Evolutionary conservation across 2,888 invertebrate genomes (phyloP), one percentile per base, ranked within the genome.

Genomic region (Hanleya hanleyi): DNA sequence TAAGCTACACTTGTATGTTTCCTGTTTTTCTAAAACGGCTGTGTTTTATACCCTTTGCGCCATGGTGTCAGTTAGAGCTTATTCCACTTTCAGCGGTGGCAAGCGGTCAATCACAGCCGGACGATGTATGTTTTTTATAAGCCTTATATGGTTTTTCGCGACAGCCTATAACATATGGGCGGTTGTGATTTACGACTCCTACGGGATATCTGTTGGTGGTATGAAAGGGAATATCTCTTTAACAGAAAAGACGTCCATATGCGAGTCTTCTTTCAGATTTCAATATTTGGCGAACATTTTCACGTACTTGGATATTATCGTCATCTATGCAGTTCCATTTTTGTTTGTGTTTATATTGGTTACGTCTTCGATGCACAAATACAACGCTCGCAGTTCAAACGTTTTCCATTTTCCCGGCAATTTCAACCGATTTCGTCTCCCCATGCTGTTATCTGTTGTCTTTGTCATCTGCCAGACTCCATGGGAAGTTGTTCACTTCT

Each of bases 141-240:
- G 84, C 68, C 74, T 88, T 15, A 80, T 86, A 15, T 88, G 88
- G 87, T 88, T 88, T 77, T 88, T 87, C 72, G 83, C 86, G 0
- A 81, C 86, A 0, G 84, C 88, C 7, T 88, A 85, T 72, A 88
- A 87, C 74, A 82, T 88, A 29, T 88, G 88, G 88, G 78, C 84
- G 33, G 81, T 85, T 29, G 84, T 86, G 6, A 78, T 86, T 38
- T 86, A 83, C 69, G 81, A 81, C 26, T 67, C 77, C 5, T 70
- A 77, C 22, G 47, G 69, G 7, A 61, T 75, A 18, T 65, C 71
- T 12, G 49, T 70, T 3, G 37, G 70, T 36, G 6, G 36, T 7
- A 29, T 51, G 33, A 49, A 71, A 32, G 1, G 3, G 15, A 18
- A 35, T 64, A 33, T 64, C 5, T 3, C 61, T 18, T 57, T 57